Evolutionary conservation across 2,888 invertebrate species (phyloP).

Genomic region (Myopa testacea): DNA sequence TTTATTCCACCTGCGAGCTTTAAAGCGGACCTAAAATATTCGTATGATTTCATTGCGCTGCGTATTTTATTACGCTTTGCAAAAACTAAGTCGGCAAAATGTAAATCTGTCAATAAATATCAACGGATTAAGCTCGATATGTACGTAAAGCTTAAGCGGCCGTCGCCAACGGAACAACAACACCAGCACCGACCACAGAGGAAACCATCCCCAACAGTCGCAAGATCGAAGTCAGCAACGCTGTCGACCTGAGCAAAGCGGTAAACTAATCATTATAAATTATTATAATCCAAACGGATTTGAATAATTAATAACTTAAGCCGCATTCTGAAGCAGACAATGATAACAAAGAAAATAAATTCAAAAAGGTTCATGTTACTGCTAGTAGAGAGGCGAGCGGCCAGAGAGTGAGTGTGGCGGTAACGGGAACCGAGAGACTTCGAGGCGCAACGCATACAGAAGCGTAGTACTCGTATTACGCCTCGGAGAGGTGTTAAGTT

Average conservation of each 20-base stretch:
- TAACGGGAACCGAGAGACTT: neutral
- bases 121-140: conserved; percentile 35
- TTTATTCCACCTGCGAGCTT: neutral
- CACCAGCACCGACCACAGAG: neutral
- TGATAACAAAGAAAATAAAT: conserved; percentile 28
- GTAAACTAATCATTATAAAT: conserved; percentile 64
- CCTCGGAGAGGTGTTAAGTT: conserved; percentile 10
- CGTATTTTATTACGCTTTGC: conserved; percentile 11
- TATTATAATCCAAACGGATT: conserved; percentile 70
- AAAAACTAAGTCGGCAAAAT: conserved; percentile 22
- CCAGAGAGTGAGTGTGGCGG: neutral
- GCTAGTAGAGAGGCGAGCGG: neutral
- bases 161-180: conserved; percentile 36
- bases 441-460: neutral
- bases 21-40: neutral
- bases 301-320: conserved; percentile 68
- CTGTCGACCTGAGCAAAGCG: conserved; percentile 44
- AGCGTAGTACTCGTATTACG: neutral
- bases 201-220: conserved; percentile 25
- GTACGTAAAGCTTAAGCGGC: conserved; percentile 1
- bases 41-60: conserved; percentile 5
- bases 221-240: conserved; percentile 39
- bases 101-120: conserved; percentile 39
- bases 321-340: conserved; percentile 41
- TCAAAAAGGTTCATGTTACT: conserved; percentile 11